Base-by-base conservation (phyloP, 2,797 vertebrate species). In the Borostomias antarcticus region DNA sequence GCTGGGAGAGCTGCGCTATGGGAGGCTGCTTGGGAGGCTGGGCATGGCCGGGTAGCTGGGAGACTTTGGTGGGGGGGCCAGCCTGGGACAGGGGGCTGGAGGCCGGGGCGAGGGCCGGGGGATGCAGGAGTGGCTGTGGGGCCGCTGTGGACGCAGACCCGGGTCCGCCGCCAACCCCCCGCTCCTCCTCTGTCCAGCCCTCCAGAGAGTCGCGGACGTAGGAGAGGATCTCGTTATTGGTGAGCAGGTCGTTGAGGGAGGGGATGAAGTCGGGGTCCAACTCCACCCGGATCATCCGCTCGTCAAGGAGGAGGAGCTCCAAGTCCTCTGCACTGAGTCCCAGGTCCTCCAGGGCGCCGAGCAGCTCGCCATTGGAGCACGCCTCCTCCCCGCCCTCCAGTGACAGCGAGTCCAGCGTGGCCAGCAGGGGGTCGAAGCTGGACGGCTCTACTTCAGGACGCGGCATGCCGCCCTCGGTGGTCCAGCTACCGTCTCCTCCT, bases 281-380 rank as follows among this genome's bases (percentile, higher is more conserved):
- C 26, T 83, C 81, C 63, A 88, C 71, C 2, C 62, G 75, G 57
- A 85, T 82, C 85, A 82, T 88, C 68, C 85, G 75, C 70, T 92
- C 85, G 62, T 90, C 85, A 33, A 89, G 66, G 10, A 90, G 78
- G 47, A 92, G 79, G 4, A 89, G 79, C 47, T 91, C 86, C 58
- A 89, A 63, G 58, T 90, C 87, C 52, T 91, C 84, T 0, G 85
- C 70, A 0, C 82, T 85, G 62, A 91, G 75, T 1, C 83, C 88
- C 29, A 87, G 73, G 26, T 80, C 84, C 65, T 90, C 86, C 67
- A 90, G 69, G 0, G 74, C 82, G 13, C 62, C 70, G 57, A 89
- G 89, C 21, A 90, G 58, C 66, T 91, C 73, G 0, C 66, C 84
- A 1, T 82, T 88, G 52, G 87, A 87, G 70, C 85, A 89, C 66